Evolutionary conservation across 2,113 vertebrate species (phyloP), one percentile per base, ranked within the genome.

Genomic region (Odocoileus hemionus): DNA sequence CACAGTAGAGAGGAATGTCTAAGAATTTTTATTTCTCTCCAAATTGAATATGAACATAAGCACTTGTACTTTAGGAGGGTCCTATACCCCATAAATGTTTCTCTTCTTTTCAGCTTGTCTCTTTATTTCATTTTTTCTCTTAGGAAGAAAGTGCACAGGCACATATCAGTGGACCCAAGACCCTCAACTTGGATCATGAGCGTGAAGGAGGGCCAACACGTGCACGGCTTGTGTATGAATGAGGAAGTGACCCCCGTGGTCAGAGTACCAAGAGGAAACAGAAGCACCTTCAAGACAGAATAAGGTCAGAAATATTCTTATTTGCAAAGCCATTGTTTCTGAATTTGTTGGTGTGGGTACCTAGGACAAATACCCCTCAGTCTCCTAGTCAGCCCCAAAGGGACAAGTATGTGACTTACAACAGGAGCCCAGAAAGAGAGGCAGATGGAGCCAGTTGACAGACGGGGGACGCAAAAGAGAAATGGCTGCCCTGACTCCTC

Each of bases 191-290:
- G 39, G 47, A 89, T 15, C 45, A 19, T 15, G 36, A 14, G 1
- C 19, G 6, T 0, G 2, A 26, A 43, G 52, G 76, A 36, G 19
- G 36, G 15, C 23, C 15, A 21, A 6, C 26, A 8, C 0, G 2
- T 4, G 1, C 7, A 11, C 1, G 19, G 28, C 19, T 28, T 82
- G 19, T 8, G 2, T 43, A 33, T 89, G 74, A 61, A 26, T 15
- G 10, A 86, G 2, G 16, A 23, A 64, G 2, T 16, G 7, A 28
- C 26, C 64, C 16, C 16, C 2, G 54, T 0, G 23, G 23, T 61
- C 45, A 54, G 23, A 16, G 21, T 10, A 52, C 39, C 28, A 55
- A 57, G 4, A 54, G 30, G n/a, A 92, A 70, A 50, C 15, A 36
- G 10, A 43, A 21, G 1, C 23, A n/a, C 57, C 28, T 92, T 89